Evolutionary conservation across 2,113 vertebrate genomes (phyloP), one percentile per base, ranked within the genome.

Genomic region (Hippolais icterina): DNA sequence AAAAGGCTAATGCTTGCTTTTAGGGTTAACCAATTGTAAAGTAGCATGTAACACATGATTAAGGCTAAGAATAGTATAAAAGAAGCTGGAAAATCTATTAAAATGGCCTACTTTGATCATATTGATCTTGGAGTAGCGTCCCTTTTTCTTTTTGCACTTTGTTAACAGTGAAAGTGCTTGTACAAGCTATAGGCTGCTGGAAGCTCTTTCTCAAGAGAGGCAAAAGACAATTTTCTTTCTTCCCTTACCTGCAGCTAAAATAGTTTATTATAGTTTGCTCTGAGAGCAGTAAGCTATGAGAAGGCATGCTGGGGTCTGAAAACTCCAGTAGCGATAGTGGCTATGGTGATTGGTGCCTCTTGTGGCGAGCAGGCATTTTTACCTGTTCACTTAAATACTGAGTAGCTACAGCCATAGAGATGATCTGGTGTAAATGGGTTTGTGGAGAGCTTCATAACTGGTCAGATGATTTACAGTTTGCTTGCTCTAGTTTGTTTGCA

Each of bases 271-370:
- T 39, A 47, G 8, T 65, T 86, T 86, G 25, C 11, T 53, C 9
- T 80, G 31, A 12, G 57, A 74, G 42, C 20, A 72, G 15, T 83
- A 60, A 80, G 14, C 41, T 6, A 0, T 57, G 25, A 56, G 31
- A n/a, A 72, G 72, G 24, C 3, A 1, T 2, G 1, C 14, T 47
- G 35, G 47, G 29, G 63, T 92, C 35, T 70, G 60, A 69, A 76
- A 78, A 81, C 11, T 72, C 37, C 0, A 0, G 16, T 74, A 47
- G 19, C 0, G 0, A 3, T 50, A 76, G 27, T 35, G n/a, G 8
- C 50, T 46, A 1, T 60, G 21, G 39, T 3, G 2, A 33, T 46
- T 2, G 5, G 9, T 72, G 19, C 31, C 20, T 84, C 17, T 63
- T 82, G 12, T n/a, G 46, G 31, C 37, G 72, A 65, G 37, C 29